Evolutionary conservation across 2,888 invertebrate genomes (phyloP).

Genomic region (Idaea biselata): DNA sequence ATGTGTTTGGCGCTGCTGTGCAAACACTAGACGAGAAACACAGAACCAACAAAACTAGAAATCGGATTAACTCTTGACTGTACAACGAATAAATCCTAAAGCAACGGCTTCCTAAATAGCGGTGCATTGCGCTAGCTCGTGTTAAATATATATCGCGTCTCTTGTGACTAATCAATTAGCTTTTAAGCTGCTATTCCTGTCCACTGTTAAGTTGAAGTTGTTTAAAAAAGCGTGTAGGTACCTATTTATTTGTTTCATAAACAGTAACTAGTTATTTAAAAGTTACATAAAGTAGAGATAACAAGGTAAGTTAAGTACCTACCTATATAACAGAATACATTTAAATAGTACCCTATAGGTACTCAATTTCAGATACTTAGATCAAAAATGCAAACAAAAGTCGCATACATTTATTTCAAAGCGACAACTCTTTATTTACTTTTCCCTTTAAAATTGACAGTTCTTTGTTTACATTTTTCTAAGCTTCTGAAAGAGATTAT

Average conservation of each 20-base stretch:
- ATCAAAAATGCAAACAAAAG: too few relatives aligned
- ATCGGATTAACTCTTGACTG: not conserved
- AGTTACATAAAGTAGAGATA: not conserved
- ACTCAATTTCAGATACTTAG: too few relatives aligned
- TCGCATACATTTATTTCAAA: too few relatives aligned
- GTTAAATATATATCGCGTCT: not conserved
- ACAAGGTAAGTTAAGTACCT: too few relatives aligned
- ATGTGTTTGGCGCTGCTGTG: not conserved
- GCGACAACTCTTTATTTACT: too few relatives aligned
- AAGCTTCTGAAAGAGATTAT: too few relatives aligned
- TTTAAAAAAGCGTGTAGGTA: not conserved
- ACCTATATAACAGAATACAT: too few relatives aligned
- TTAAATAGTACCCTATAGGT: too few relatives aligned
- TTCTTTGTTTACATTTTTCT: too few relatives aligned
- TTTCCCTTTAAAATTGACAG: too few relatives aligned
- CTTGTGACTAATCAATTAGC: slow-evolving; percentile 1
- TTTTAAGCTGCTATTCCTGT: not conserved
- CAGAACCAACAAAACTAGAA: not conserved
- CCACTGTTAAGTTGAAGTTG: not conserved
- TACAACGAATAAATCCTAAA: not conserved
- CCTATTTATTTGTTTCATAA: not conserved
- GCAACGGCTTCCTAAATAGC: not conserved
- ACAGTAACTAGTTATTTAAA: not conserved
- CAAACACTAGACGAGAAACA: not conserved
- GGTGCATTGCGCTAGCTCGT: not conserved